A percentile compares a stretch with the other conserved stretches of the same genome.
Conservation (phyloP, 2,888 invertebrate species). For the Eurytoma californica region DNA sequence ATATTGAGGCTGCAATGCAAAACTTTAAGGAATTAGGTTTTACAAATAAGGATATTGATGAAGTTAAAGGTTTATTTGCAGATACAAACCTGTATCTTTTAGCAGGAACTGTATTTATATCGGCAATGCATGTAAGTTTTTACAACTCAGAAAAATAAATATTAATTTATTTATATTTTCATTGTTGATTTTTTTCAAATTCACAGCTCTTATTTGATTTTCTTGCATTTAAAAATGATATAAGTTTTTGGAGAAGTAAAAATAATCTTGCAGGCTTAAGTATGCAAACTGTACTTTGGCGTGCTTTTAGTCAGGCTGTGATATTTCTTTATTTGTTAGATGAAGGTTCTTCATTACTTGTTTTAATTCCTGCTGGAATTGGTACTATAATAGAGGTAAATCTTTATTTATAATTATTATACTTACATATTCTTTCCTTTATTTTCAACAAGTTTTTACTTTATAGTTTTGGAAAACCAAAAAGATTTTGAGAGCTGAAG, state of each 20-base stretch:
- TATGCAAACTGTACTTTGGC: slow-evolving; percentile 92
- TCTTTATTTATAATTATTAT: slow-evolving; percentile 18
- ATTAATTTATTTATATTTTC: background rate
- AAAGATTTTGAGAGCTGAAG: slow-evolving; percentile 89
- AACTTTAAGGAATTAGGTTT: slow-evolving; percentile 88
- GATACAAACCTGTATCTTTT: slow-evolving; percentile 96
- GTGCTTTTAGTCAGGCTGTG: slow-evolving; percentile 93
- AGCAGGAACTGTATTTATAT: slow-evolving; percentile 91
- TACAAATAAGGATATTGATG: slow-evolving; percentile 94
- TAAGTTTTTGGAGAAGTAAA: slow-evolving; percentile 93
- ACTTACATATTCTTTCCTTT: background rate
- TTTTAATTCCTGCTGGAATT: slow-evolving; percentile 90
- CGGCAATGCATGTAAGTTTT: slow-evolving; percentile 91
- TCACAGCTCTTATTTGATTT: slow-evolving; percentile 95
- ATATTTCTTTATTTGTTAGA: slow-evolving; percentile 95
- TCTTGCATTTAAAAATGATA: slow-evolving; percentile 97
- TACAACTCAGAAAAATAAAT: slow-evolving; percentile 9
- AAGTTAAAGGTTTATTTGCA: slow-evolving; percentile 96
- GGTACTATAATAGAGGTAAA: slow-evolving; percentile 91
- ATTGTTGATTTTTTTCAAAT: slow-evolving; percentile 6
- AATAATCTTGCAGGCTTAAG: slow-evolving; percentile 93
- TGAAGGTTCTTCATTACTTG: slow-evolving; percentile 92
- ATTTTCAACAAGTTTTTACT: slow-evolving; percentile 38
- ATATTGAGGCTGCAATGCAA: slow-evolving; percentile 85
- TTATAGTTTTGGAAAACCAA: slow-evolving; percentile 93